Conservation (phyloP, 2,888 invertebrate species). For the Parnassius mnemosyne region DNA sequence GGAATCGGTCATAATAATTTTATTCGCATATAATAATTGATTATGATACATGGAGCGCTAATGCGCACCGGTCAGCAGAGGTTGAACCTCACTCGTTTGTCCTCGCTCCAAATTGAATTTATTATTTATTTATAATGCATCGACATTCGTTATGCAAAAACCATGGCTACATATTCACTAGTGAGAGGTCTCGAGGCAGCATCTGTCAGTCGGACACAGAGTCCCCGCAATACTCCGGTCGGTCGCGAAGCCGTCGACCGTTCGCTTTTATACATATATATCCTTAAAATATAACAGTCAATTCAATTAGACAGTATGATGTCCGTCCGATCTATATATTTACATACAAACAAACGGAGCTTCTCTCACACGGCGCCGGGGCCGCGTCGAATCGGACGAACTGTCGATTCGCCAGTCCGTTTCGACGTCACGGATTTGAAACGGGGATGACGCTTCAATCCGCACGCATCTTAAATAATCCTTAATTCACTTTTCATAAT, state of each 20-base stretch:
- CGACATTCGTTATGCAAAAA: constrained; percentile 67
- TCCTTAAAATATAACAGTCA: constrained; percentile 73
- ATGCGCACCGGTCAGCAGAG: constrained; percentile 53
- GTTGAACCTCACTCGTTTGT: constrained; percentile 50
- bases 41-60: constrained; percentile 77
- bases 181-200: constrained; percentile 76
- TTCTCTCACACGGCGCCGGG: constrained; percentile 41
- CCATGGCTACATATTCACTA: constrained; percentile 78
- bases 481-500: constrained; percentile 74
- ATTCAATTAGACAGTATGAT: constrained; percentile 68
- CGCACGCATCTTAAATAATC: constrained; percentile 56
- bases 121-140: constrained; percentile 75
- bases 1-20: constrained; percentile 73
- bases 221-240: constrained; percentile 53
- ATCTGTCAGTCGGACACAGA: constrained; percentile 57
- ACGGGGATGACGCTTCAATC: constrained; percentile 45
- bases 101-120: constrained; percentile 70
- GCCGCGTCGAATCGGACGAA: constrained; percentile 35
- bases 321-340: constrained; percentile 70
- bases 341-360: constrained; percentile 66
- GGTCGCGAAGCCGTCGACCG: constrained; percentile 59
- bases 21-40: constrained; percentile 80
- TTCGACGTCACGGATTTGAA: constrained; percentile 36
- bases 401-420: constrained; percentile 38
- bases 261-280: constrained; percentile 67